Base-by-base conservation (phyloP, 2,113 vertebrate genomes). In the Dicentrarchus labrax region DNA sequence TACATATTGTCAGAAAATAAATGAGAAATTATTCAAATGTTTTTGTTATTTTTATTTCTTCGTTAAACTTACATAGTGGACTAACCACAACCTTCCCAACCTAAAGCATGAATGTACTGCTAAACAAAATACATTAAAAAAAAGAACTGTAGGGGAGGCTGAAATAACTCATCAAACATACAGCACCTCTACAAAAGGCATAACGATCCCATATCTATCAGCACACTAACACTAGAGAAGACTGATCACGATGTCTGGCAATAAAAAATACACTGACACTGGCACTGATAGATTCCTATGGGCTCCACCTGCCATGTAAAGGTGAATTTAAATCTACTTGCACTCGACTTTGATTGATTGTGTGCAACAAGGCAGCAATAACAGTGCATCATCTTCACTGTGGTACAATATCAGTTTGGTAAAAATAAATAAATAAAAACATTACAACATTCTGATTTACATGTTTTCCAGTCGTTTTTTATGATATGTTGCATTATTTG, bases 361-460 rank as follows among this genome's bases (percentile, higher is more conserved):
- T 54, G 47, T 30, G 45, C 45, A 21, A 72, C 57, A 17, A 47
- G 45, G n/a, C 51, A 39, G 47, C 17, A 54, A 53, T 41, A 50
- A 69, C 22, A 75, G 76, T 72, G 72, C 76, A 69, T 43, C 5
- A 22, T 51, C 39, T 76, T 50, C 30, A 16, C 24, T 59, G 13
- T 71, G 41, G 43, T 73, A 50, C 48, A 84, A 60, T 36, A 3
- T 38, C 15, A 53, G 2, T 62, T 76, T 78, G 57, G 51, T 81
- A 76, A 56, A 75, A 85, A 84, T 73, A 86, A 86, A 92, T 89
- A 90, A 60, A 86, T 56, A 78, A 59, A 75, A 57, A 62, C 70
- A 72, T 9, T 16, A 1, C 8, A 72, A 70, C 45, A 82, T 76
- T 41, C 45, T 66, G 6, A 56, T 51, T 30, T 16, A 30, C 24